phyloP scores from a whole-genome alignment of 2,113 vertebrate genomes.

The Psilopogon haemacephalus region DNA sequence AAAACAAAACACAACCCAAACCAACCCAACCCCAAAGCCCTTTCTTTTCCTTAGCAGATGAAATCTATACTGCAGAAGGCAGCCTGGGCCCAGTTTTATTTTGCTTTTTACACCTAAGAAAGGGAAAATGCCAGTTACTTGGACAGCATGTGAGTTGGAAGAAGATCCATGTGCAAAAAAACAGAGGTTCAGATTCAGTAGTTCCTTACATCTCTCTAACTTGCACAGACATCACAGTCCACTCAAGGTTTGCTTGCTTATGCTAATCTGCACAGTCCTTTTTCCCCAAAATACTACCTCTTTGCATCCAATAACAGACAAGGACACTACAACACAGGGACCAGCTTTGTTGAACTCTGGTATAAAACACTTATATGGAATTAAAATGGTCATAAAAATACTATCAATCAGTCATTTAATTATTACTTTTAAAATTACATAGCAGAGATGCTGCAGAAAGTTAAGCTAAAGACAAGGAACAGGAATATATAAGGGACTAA shows the following conservation, averaged over 20 bases:
- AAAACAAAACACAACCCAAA: neutral
- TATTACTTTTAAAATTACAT: neutral
- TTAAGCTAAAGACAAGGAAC: neutral
- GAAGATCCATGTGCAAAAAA: neutral
- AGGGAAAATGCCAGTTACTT: neutral
- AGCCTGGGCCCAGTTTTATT: neutral
- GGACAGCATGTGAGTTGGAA: neutral
- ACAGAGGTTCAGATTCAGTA: neutral
- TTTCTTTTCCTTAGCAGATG: neutral
- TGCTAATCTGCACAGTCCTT: neutral
- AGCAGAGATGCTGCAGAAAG: accelerated
- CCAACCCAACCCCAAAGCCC: neutral
- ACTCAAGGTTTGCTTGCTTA: neutral
- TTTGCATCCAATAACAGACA: neutral
- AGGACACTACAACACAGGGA: neutral
- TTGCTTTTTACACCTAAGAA: neutral
- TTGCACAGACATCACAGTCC: neutral
- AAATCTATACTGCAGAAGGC: neutral
- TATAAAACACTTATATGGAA: neutral
- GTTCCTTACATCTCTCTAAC: neutral
- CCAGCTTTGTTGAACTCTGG: neutral
- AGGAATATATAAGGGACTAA: neutral
- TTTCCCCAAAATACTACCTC: neutral
- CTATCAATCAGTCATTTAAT: neutral
- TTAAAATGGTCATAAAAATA: neutral